Percentiles rank a stretch among this genome's conserved stretches.
These are phyloP conservation scores for Pharmacophagus antenor DNA, from an alignment of 2,888 invertebrate species.

Conservation along the genomic window DNA sequence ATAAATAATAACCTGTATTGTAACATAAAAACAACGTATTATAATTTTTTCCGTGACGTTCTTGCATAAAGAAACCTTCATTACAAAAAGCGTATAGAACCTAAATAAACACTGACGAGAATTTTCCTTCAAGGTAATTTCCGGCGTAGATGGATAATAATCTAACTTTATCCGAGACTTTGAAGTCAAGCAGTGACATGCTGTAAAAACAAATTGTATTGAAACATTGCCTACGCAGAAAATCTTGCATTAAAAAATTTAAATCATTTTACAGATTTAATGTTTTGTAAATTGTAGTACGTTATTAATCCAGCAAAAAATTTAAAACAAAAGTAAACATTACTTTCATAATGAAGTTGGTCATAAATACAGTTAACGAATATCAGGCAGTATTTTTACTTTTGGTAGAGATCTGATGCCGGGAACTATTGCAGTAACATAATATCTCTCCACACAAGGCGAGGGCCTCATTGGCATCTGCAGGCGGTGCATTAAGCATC, in stretches of 20 bases:
- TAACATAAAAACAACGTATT: background rate
- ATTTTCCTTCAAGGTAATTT: constrained; percentile 12
- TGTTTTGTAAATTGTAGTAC: background rate
- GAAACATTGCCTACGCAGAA: background rate
- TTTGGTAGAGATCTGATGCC: too few relatives aligned
- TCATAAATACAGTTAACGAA: too few relatives aligned
- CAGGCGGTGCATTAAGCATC: too few relatives aligned
- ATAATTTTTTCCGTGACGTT: background rate
- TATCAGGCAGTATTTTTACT: too few relatives aligned
- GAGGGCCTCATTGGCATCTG: too few relatives aligned
- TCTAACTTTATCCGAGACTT: constrained; percentile 11
- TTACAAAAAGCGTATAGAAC: background rate
- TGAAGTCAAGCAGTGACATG: background rate
- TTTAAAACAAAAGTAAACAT: too few relatives aligned
- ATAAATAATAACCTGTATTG: background rate
- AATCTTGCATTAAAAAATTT: background rate
- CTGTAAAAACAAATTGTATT: background rate
- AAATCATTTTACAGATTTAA: background rate
- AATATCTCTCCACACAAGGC: too few relatives aligned
- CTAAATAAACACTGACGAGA: constrained; percentile 6
- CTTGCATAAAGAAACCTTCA: background rate
- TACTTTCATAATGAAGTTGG: too few relatives aligned
- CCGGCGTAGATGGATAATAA: constrained; percentile 18
- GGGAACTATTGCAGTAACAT: too few relatives aligned
- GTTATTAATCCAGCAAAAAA: background rate